These are phyloP conservation scores for Brachypteracias leptosomus DNA, from an alignment of 2,113 vertebrate species.

Conservation along the genomic window DNA sequence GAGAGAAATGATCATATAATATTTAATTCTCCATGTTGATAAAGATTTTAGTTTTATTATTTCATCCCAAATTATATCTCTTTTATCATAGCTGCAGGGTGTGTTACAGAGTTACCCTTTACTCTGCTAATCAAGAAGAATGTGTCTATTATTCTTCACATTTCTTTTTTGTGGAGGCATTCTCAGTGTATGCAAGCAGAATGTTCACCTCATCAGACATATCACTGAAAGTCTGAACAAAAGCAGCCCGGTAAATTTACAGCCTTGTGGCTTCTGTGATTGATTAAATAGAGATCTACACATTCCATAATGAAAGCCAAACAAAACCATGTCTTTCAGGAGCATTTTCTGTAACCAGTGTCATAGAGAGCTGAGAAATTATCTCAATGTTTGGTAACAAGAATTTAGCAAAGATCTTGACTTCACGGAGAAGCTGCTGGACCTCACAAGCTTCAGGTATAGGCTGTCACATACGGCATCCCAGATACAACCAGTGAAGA, in stretches of 20 bases:
- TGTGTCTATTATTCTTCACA: not conserved
- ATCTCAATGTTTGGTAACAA: not conserved
- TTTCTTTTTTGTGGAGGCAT: not conserved
- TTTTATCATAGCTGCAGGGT: not conserved
- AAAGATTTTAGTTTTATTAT: not conserved
- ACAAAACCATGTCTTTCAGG: not conserved
- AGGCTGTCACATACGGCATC: not conserved
- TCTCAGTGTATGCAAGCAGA: not conserved
- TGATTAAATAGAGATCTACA: not conserved
- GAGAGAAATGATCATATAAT: not conserved
- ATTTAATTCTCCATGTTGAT: not conserved
- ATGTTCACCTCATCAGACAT: not conserved
- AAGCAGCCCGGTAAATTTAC: not conserved
- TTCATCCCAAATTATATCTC: not conserved
- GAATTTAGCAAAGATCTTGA: not conserved
- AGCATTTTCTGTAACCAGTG: not conserved
- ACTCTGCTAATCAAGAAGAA: not conserved
- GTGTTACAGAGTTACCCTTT: not conserved
- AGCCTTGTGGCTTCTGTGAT: not conserved
- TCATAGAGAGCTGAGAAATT: not conserved
- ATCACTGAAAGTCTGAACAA: not conserved
- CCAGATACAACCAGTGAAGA: not conserved
- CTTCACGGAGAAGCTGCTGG: not conserved
- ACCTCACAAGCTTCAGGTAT: not conserved
- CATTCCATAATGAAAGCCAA: not conserved